Evolutionary conservation across 2,113 vertebrate species (phyloP).

Genomic region (Ophthalmolycus amberensis): DNA sequence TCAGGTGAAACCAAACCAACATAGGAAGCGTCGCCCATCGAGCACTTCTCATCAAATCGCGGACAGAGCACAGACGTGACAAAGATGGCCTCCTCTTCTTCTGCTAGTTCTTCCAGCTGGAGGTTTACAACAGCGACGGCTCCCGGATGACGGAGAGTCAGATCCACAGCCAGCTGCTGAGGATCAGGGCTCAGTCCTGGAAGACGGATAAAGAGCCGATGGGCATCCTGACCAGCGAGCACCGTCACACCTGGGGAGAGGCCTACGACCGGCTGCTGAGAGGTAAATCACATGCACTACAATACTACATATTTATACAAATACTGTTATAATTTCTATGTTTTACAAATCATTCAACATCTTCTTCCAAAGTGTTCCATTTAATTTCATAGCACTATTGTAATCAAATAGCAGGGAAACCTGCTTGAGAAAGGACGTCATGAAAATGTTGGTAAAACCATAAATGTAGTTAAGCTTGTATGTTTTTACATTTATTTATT

Average conservation of each 20-base stretch:
- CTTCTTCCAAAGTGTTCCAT: neutral
- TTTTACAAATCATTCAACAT: neutral
- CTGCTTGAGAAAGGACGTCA: neutral
- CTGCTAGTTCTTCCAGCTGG: constrained; percentile 87
- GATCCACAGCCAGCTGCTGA: constrained; percentile 86
- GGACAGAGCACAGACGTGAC: neutral
- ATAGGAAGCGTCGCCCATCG: neutral
- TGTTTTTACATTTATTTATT: neutral
- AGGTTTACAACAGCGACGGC: constrained; percentile 89
- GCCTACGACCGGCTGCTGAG: constrained; percentile 86
- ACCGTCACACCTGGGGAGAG: constrained; percentile 88
- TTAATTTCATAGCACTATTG: neutral
- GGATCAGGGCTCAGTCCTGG: constrained; percentile 87
- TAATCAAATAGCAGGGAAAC: neutral
- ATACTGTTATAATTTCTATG: neutral
- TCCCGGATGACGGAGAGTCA: constrained; percentile 86
- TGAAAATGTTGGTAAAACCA: neutral
- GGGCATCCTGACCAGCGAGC: constrained; percentile 89
- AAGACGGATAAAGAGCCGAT: constrained; percentile 90
- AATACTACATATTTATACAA: too few species aligned
- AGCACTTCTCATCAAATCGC: neutral
- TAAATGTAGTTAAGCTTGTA: neutral
- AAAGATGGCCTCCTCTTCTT: neutral
- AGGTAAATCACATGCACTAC: constrained; percentile 67
- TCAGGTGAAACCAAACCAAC: neutral